Base-by-base conservation (phyloP, 2,888 invertebrate species). In the Oscheius sp. region DNA sequence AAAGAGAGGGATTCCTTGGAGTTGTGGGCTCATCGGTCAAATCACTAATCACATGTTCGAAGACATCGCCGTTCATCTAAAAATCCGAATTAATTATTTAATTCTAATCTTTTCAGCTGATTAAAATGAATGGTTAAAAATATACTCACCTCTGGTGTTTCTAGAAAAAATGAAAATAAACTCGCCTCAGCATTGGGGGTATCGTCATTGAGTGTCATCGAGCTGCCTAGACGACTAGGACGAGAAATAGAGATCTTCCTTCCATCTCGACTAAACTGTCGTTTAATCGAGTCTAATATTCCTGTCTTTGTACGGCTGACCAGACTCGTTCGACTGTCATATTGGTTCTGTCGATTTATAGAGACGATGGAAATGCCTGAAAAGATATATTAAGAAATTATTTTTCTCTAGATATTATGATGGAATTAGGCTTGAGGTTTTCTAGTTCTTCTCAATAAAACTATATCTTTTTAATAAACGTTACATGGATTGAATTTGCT, bases 351-450 rank as follows among this genome's bases (percentile, higher is more conserved):
- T 3, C 74, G 61, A 50, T 79, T 79, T 2, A 79, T 75, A 8
- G 79, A 79, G 0, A 77, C 73, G 9, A 79, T 70, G 0, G 74
- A 79, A 1, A 79, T 68, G 9, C 68, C 73, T 56, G 32, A 20
- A 54, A 51, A 6, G 12, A 24, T 5, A 12, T 22, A 47, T 12
- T 47, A 36, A 36, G 14, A 36, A 14, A 14, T n/a, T n/a, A n/a
- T n/a, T n/a, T n/a, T n/a, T n/a, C n/a, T n/a, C n/a, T n/a, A n/a
- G n/a, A n/a, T n/a, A n/a, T n/a, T n/a, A n/a, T n/a, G n/a, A n/a
- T n/a, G n/a, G n/a, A n/a, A n/a, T n/a, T n/a, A n/a, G n/a, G n/a
- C n/a, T n/a, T n/a, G n/a, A n/a, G n/a, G n/a, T n/a, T n/a, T n/a
- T n/a, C n/a, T n/a, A n/a, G n/a, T n/a, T n/a, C n/a, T n/a, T n/a